A percentile compares a stretch with the other conserved stretches of the same genome.
These are phyloP conservation scores for Lepus americanus DNA, from an alignment of 2,113 vertebrate genomes.

Conservation along the genomic window DNA sequence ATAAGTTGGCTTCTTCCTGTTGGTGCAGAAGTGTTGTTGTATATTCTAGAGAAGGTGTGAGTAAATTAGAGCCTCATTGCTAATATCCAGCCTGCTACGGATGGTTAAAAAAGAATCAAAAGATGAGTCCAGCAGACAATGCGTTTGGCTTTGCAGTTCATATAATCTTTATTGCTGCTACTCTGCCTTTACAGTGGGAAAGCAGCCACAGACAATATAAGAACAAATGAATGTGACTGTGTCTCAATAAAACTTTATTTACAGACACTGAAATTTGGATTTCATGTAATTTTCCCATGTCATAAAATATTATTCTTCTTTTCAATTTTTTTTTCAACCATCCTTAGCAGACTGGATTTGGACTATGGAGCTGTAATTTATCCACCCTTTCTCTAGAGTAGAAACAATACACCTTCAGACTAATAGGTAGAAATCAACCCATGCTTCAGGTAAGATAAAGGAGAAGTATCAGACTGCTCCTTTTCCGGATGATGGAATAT, in stretches of 20 bases:
- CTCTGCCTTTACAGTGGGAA: background rate
- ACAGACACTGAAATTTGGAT: background rate
- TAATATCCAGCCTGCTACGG: no score
- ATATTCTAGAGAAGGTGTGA: no score
- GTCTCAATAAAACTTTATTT: slow-evolving; percentile 28
- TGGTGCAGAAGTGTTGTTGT: no score
- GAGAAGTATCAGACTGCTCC: background rate
- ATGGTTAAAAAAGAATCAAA: no score
- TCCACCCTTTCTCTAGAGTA: background rate
- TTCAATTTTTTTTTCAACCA: background rate
- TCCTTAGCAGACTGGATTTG: background rate
- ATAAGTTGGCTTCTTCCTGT: no score
- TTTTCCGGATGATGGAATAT: background rate
- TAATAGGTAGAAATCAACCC: background rate
- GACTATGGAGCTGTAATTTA: background rate
- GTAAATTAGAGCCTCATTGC: no score
- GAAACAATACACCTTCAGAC: background rate
- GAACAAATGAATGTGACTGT: background rate
- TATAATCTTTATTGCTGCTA: background rate
- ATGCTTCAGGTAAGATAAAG: background rate
- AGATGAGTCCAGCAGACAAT: background rate
- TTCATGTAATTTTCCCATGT: background rate
- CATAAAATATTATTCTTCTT: slow-evolving; percentile 17
- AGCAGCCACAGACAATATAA: background rate
- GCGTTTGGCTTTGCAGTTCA: background rate